phyloP scores from a whole-genome alignment of 2,888 invertebrate species.

The Dynastes tityus region DNA sequence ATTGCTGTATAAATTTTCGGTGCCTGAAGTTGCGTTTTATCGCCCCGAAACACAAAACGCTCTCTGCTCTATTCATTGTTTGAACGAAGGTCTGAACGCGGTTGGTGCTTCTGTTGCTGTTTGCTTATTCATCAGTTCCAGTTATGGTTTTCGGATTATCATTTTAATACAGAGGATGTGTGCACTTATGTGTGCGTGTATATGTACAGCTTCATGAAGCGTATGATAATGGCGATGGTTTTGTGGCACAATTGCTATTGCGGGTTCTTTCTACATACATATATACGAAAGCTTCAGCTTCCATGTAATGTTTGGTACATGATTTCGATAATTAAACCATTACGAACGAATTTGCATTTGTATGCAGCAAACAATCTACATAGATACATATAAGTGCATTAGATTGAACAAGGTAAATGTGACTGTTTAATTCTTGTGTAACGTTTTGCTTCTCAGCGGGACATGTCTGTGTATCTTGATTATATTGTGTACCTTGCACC shows the following conservation, averaged over 20 bases:
- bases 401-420: too few relatives aligned
- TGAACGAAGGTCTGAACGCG: conserved; percentile 6
- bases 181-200: neutral
- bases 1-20: conserved; percentile 31
- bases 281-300: neutral
- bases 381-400: too few relatives aligned
- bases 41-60: conserved; percentile 29
- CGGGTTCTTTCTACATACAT: conserved; percentile 1
- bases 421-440: too few relatives aligned
- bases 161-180: conserved; percentile 22
- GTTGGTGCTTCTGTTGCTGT: conserved; percentile 17
- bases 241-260: neutral
- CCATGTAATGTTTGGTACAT: neutral
- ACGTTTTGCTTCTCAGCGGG: too few relatives aligned
- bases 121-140: conserved; percentile 30
- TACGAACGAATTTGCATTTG: neutral
- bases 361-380: neutral
- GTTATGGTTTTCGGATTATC: conserved; percentile 33
- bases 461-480: too few relatives aligned
- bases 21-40: conserved; percentile 34
- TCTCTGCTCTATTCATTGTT: conserved; percentile 25
- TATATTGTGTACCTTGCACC: too few relatives aligned
- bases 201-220: conserved; percentile 3
- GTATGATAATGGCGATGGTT: neutral
- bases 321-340: neutral